Evolutionary conservation across 1,140 invertebrate genomes (phyloP).

Genomic region (Cyrtorhinus lividipennis): DNA sequence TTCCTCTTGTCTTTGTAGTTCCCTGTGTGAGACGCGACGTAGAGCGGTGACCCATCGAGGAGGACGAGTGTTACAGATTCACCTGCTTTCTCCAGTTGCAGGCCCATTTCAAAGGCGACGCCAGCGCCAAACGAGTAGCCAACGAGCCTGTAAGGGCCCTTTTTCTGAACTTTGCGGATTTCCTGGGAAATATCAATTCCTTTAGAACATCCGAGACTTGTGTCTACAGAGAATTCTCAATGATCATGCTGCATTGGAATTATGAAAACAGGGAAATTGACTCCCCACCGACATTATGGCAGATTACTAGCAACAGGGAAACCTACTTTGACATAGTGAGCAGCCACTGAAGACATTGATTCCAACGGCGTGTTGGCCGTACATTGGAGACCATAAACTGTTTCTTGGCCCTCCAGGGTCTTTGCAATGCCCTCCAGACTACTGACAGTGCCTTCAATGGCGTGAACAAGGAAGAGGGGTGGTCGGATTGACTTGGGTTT

Average conservation of each 20-base stretch:
- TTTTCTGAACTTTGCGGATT: slow-evolving; percentile 58
- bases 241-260: not conserved
- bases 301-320: not conserved
- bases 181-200: too few relatives aligned
- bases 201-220: not conserved
- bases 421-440: slow-evolving; percentile 51
- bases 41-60: slow-evolving; percentile 84
- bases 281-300: not conserved
- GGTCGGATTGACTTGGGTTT: slow-evolving; percentile 31
- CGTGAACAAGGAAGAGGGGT: slow-evolving; percentile 66
- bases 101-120: slow-evolving; percentile 85
- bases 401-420: slow-evolving; percentile 41
- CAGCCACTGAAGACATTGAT: slow-evolving; percentile 57
- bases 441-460: slow-evolving; percentile 76
- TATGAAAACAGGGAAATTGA: not conserved
- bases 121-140: slow-evolving; percentile 91
- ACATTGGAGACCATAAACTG: slow-evolving; percentile 84
- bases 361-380: slow-evolving; percentile 54
- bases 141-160: slow-evolving; percentile 69
- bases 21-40: slow-evolving; percentile 63
- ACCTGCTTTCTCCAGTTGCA: slow-evolving; percentile 55
- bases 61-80: slow-evolving; percentile 55
- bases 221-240: not conserved
- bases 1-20: slow-evolving; percentile 40
- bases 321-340: slow-evolving; percentile 51